Evolutionary conservation across 2,888 invertebrate genomes (phyloP).

Genomic region (Cabera pusaria): DNA sequence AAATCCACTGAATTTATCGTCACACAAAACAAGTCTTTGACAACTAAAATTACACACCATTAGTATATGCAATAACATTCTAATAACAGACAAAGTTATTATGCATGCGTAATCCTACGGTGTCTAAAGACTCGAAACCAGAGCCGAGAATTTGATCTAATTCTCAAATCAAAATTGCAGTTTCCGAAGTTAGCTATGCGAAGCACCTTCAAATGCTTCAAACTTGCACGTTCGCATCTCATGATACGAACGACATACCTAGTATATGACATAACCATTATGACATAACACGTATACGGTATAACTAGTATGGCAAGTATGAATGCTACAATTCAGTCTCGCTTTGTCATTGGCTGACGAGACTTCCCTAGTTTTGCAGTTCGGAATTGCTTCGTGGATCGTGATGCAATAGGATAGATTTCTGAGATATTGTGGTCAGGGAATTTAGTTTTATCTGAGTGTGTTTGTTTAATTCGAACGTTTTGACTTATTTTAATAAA

Average conservation of each 20-base stretch:
- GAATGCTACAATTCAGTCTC: constrained; percentile 3
- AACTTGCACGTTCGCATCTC: constrained; percentile 20
- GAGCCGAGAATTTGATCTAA: constrained; percentile 15
- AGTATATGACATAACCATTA: no score
- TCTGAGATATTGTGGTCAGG: constrained; percentile 2
- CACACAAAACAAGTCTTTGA: no score
- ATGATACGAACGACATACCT: no score
- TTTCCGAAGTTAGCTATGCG: constrained; percentile 18
- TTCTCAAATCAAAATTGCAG: constrained; percentile 21
- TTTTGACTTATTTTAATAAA: no score
- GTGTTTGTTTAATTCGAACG: no score
- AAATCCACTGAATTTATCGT: no score
- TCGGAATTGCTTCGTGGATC: constrained; percentile 4
- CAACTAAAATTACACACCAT: no score
- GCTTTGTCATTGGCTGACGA: constrained; percentile 18
- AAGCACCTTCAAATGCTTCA: constrained; percentile 21
- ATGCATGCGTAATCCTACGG: no score
- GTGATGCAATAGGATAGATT: constrained; percentile 1
- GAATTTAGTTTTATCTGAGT: no score
- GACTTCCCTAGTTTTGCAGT: constrained; percentile 1
- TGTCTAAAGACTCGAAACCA: constrained; percentile 5
- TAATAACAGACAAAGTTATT: no score
- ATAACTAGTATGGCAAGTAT: constrained; percentile 10
- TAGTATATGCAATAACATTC: no score
- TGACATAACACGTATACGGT: no score